Base-by-base conservation (phyloP, 1,140 invertebrate genomes). In the Drosophila pseudoobscura region DNA sequence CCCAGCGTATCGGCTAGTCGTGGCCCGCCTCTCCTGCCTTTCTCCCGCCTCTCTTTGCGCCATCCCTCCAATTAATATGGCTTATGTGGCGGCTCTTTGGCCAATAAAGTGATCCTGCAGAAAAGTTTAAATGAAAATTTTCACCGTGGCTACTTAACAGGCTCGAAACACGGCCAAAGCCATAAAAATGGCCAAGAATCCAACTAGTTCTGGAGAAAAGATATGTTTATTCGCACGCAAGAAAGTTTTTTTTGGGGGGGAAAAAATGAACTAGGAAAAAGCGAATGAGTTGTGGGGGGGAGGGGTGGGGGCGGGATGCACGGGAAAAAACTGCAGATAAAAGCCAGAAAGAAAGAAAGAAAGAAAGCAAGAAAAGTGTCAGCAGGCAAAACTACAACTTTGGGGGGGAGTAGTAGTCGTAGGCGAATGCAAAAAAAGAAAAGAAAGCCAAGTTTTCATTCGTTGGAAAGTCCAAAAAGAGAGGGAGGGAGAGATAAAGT, bases 351-450 rank as follows among this genome's bases (percentile, higher is more conserved):
- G 64, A 77, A 85, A 6, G 29, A 4, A 39, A 13, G 29, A 31
- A 31, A 31, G 35, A 35, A 11, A 35, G 31, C 4, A 78, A 73
- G 83, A 78, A 85, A 87, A 87, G 83, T 87, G 82, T 87, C 82
- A 88, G 83, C 70, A 74, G 78, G 72, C 63, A 17, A 39, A 84
- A 76, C 62, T 76, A 69, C 76, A 84, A 84, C 35, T 61, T 68
- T 44, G 49, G 41, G 41, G 56, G 11, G 5, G 2, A 51, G 15
- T 0, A 0, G 15, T 15, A 61, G 50, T 45, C 54, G 50, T 55
- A 46, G 54, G 58, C 44, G 44, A 44, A 24, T 24, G 17, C 17
- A 17, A 17, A 17, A 17, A 17, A 17, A 17, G 1, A 1, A 17
- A 50, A 70, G 68, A 72, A 59, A 84, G 71, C 49, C 68, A 82